Evolutionary conservation across 1,140 invertebrate genomes (phyloP), one percentile per base, ranked within the genome.

Genomic region (Drosophila nigromelanica): DNA sequence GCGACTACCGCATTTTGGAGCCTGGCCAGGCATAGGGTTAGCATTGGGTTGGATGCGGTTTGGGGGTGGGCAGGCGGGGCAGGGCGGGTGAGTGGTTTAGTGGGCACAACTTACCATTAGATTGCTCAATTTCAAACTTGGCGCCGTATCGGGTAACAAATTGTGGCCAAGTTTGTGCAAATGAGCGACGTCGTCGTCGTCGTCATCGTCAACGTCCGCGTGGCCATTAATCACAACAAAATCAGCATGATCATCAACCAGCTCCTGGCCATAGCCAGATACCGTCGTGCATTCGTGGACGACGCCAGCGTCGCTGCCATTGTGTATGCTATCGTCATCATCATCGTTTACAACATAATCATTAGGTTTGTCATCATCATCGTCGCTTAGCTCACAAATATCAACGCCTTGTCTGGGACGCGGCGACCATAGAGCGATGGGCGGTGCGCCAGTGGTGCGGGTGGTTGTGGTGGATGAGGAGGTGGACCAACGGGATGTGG

Each of bases 401-500:
- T 91, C 89, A 80, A 91, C 77, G 76, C 78, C 62, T 69, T 62
- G 73, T n/a, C 56, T 63, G 39, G 52, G 55, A 24, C 48, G 43
- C 52, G 73, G 61, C 55, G 61, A 40, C 62, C 62, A 63, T 4
- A 52, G 47, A 39, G 59, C 58, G 56, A 47, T 62, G 50, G 64
- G 21, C 37, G 73, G 27, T 18, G 37, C 27, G n/a, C 39, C 60
- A 35, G 37, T 56, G 30, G 37, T 77, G 69, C 67, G 62, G 61
- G 76, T 80, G 63, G 83, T 72, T 54, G 77, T 90, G 42, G 81
- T 74, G 61, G 89, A 90, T 68, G 83, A 76, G 62, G 86, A 72
- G 61, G 79, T 78, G 78, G 92, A 92, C 66, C 81, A 90, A 54
- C 91, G 91, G 91, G 92, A 92, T 56, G 92, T 90, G 71, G 93